phyloP scores from a whole-genome alignment of 1,140 invertebrate genomes.

The Lamellibrachia luymesi region DNA sequence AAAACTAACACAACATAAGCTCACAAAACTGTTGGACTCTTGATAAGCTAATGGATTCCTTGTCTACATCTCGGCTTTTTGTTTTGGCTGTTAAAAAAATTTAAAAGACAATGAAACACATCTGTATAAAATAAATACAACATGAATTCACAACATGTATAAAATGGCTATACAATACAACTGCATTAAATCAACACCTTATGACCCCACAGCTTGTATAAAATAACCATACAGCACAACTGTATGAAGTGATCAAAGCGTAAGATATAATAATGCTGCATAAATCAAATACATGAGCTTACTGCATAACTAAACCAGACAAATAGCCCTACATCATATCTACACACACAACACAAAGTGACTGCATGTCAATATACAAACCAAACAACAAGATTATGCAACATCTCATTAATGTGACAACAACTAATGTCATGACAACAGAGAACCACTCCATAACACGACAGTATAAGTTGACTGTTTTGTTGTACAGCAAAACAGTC shows the following conservation, averaged over 20 bases:
- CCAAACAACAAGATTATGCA: neutral
- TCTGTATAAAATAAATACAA: neutral
- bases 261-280: neutral
- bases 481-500: neutral
- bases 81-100: no score
- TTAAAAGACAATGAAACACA: neutral
- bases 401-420: no score
- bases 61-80: no score
- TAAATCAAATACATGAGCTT: neutral
- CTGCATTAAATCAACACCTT: neutral
- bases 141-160: neutral
- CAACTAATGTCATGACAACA: neutral
- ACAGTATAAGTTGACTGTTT: neutral
- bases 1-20: neutral
- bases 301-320: neutral
- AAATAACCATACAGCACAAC: neutral
- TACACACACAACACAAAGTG: neutral
- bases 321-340: neutral
- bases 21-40: neutral
- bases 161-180: neutral
- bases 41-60: no score
- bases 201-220: neutral
- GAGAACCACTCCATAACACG: neutral
- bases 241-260: neutral
- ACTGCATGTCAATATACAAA: neutral